Base-by-base conservation (phyloP, 2,888 invertebrate species). In the Labia minor region DNA sequence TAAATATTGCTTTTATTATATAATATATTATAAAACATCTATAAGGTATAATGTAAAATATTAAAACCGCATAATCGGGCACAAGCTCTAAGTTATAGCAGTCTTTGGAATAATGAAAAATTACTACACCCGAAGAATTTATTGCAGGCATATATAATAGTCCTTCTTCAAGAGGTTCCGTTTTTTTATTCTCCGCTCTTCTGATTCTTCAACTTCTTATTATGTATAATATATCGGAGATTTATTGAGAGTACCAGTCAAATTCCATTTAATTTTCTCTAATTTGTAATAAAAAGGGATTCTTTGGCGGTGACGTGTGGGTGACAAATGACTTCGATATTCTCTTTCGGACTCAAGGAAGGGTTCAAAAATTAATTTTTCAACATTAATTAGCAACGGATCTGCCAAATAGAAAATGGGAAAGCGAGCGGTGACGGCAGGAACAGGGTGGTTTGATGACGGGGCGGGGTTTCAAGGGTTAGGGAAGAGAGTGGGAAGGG, bases 301-400 rank as follows among this genome's bases (percentile, higher is more conserved):
- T 49, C 49, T 49, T 49, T 49, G 49, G 49, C 14, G 2, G 49
- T 49, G 49, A 49, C 49, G 14, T 49, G 3, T 14, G 49, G 14
- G n/a, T 49, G 49, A 49, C 49, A 49, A 49, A 49, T 49, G 49
- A 49, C 49, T 49, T 49, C n/a, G 49, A 49, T 49, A 49, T 49
- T 49, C 3, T 49, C 49, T 49, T 49, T 16, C 49, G 14, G 14
- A 8, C 16, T 16, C 3, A 49, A 16, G 16, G n/a, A 49, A 16
- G 49, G 49, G 14, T 49, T 49, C 49, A 49, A 49, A 49, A 49
- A 49, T 49, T 49, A 49, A 49, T 49, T 49, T 49, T 49, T 49
- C 49, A 49, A 49, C 49, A 49, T 49, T 49, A 49, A 49, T 49
- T 49, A 49, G 49, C 49, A 26, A 8, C 8, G 26, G 26, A 26